phyloP scores from a whole-genome alignment of 2,113 vertebrate genomes.

The Pseudolaguvia tuberculata region DNA sequence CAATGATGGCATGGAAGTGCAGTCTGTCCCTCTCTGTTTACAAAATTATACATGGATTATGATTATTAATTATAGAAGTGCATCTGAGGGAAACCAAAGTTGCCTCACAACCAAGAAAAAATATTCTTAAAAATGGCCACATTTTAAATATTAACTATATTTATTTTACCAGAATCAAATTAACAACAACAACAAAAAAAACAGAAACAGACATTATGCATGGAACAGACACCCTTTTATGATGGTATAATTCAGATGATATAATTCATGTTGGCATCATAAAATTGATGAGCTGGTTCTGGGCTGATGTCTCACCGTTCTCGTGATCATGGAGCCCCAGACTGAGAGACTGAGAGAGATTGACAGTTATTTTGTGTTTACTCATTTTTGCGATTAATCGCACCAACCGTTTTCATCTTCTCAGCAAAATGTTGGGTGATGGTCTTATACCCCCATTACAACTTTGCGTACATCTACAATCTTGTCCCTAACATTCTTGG shows the following conservation, averaged over 20 bases:
- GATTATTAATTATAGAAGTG: constrained; percentile 9
- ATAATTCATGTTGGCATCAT: not conserved
- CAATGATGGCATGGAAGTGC: constrained; percentile 22
- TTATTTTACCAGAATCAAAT: not conserved
- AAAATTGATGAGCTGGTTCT: not conserved
- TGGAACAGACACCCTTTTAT: not conserved
- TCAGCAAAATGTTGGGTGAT: too few relatives aligned
- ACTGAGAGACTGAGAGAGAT: too few relatives aligned
- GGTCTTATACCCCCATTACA: too few relatives aligned
- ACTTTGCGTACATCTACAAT: too few relatives aligned
- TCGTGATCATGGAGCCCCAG: too few relatives aligned
- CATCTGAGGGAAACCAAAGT: not conserved
- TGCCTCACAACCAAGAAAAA: not conserved
- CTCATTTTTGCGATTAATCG: too few relatives aligned
- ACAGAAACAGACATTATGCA: not conserved
- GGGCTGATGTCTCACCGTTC: too few relatives aligned
- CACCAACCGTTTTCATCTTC: too few relatives aligned
- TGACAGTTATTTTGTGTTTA: too few relatives aligned
- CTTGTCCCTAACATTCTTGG: too few relatives aligned
- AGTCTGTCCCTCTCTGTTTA: constrained; percentile 30
- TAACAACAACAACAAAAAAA: not conserved
- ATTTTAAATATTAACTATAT: not conserved
- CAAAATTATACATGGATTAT: constrained; percentile 8
- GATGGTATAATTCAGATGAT: not conserved
- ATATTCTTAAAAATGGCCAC: not conserved